Evolutionary conservation across 1,140 invertebrate genomes (phyloP), one percentile per base, ranked within the genome.

Genomic region (Diabrotica undecimpunctata): DNA sequence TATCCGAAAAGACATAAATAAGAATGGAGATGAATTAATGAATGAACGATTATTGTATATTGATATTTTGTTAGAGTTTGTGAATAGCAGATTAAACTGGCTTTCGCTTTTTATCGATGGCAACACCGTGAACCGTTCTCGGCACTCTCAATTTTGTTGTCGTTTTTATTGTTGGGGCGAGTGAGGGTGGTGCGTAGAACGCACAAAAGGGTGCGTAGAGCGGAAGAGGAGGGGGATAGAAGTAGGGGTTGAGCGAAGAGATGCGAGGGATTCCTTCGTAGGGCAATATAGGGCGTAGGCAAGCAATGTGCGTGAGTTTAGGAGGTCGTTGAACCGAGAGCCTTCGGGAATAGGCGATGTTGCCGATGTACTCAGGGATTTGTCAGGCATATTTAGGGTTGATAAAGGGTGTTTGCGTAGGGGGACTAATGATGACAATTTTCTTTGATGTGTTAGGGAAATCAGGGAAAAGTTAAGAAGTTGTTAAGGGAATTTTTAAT

Each of bases 251-350:
- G 41, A 46, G 41, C 8, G 41, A 46, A 12, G 55, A 37, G 55
- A 36, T 25, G 12, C 12, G 11, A 37, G 37, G 55, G 37, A 57
- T 57, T 57, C 55, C 55, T 57, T 57, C 55, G 55, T 57, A 57
- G 55, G 36, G 55, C 55, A 57, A 57, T 57, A 12, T 57, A 57
- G 55, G 55, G 55, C 55, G 55, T 57, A 38, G 8, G 36, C 55
- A 37, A 12, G n/a, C 36, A 9, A 57, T n/a, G 55, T 57, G 55
- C 37, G 9, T 37, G 55, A 25, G 13, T 57, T 37, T 25, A 10
- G 41, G n/a, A n/a, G 41, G 8, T 46, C 8, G 8, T 46, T 8
- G n/a, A 46, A 8, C n/a, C 6, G 41, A 46, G 8, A 46, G 8
- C 4, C 41, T 46, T 46, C 5, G 41, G 41, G 8, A 46, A 10